Base-by-base conservation (phyloP, 1,140 invertebrate genomes). In the Philotrypesis tridentata region DNA sequence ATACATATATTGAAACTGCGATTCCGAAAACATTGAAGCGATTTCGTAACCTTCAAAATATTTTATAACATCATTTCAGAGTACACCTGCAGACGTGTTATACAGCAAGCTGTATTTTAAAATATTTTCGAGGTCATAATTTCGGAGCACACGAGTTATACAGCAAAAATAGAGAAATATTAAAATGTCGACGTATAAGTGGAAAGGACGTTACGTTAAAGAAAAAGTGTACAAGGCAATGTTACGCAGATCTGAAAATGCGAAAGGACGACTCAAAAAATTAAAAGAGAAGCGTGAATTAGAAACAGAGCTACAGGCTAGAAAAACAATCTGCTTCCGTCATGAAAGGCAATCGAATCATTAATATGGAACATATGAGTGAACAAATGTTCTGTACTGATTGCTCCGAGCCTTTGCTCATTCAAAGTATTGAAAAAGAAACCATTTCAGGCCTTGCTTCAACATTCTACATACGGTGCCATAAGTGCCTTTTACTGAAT, bases 391-490 rank as follows among this genome's bases (percentile, higher is more conserved):
- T 23, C 23, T 43, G 70, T 23, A 6, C 3, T 23, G 25, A 23
- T n/a, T 72, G 37, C 23, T 43, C n/a, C 2, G 67, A 33, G 17
- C 29, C 9, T 31, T 33, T 70, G 31, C 29, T 33, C 12, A 31
- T 70, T 4, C 27, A 70, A 70, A 37, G 31, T 70, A 70, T 70
- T 70, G 27, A 70, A 31, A 70, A 70, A 70, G 67, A 70, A n/a
- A 37, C 29, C 21, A 70, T 33, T 33, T 33, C 9, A 17, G 67
- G 70, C 9, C 40, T 72, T 48, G n/a, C 1, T 40, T 72, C 70
- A 25, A 48, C 11, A 11, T 72, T 72, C 11, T 48, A 43, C 23
- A 23, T 72, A 8, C 7, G 27, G 23, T 43, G 70, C 40, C 2
- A 68, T 14, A 33, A 68, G 27, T 33, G 29, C 29, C 67, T 31